Evolutionary conservation across 2,797 vertebrate species (phyloP).

Genomic region (Leptodactylus fallax): DNA sequence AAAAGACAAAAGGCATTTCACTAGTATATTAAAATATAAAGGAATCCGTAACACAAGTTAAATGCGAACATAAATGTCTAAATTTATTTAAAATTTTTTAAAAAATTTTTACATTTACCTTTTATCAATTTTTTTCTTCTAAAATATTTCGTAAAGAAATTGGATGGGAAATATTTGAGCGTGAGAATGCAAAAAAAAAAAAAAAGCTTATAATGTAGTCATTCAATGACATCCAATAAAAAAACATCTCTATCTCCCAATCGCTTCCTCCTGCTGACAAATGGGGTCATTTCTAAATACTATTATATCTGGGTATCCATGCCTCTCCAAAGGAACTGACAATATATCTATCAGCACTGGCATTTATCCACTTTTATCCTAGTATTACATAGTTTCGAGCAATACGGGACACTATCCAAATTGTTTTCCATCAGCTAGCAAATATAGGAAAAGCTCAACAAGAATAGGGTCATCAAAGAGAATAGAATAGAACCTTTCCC

Average conservation of each 20-base stretch:
- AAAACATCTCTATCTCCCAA: constrained; percentile 54
- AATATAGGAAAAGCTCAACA: constrained; percentile 53
- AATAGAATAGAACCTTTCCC: constrained; percentile 36
- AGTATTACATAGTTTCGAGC: constrained; percentile 23
- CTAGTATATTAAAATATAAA: not conserved
- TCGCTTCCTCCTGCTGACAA: constrained; percentile 58
- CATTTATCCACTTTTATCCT: constrained; percentile 51
- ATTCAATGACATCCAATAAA: constrained; percentile 30
- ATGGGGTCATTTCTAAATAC: constrained; percentile 31
- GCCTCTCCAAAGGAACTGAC: constrained; percentile 45
- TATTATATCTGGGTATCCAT: constrained; percentile 33
- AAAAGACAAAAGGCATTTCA: not conserved
- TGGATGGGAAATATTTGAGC: too few species aligned
- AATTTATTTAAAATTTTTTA: not conserved
- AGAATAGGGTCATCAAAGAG: constrained; percentile 37
- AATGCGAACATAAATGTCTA: not conserved
- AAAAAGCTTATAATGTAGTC: not conserved
- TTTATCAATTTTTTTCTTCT: not conserved
- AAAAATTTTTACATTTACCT: too few species aligned
- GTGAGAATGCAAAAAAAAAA: not conserved
- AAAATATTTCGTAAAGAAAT: not conserved
- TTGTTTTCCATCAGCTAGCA: constrained; percentile 55
- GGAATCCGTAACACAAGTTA: not conserved
- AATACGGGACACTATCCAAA: constrained; percentile 53
- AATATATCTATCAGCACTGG: constrained; percentile 55